A percentile compares a stretch with the other conserved stretches of the same genome.
Evolutionary conservation across 2,113 vertebrate genomes (phyloP).

Genomic region (Delphinus delphis): DNA sequence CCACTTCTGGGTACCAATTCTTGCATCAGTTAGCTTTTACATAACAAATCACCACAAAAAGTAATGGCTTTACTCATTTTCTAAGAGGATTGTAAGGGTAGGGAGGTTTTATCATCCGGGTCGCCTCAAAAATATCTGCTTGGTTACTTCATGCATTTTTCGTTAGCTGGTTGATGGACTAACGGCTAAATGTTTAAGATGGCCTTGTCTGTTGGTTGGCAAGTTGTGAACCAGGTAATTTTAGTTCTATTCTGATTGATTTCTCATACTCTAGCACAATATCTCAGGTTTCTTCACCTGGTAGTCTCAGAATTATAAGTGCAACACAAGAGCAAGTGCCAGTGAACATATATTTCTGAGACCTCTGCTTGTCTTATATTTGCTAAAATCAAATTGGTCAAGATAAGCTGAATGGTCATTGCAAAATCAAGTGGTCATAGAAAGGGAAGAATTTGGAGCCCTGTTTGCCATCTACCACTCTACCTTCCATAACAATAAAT

Average conservation of each 20-base stretch:
- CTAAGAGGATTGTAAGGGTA: neutral
- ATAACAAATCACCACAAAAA: neutral
- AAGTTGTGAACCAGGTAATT: neutral
- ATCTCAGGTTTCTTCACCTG: neutral
- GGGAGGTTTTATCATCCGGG: neutral
- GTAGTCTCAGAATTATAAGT: neutral
- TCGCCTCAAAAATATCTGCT: accelerated
- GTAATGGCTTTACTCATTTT: neutral
- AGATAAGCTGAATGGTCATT: neutral
- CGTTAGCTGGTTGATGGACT: neutral
- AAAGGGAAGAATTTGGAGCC: neutral
- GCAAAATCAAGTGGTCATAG: neutral
- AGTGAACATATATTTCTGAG: neutral
- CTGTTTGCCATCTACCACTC: neutral
- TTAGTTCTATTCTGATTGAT: neutral
- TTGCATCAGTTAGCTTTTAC: neutral
- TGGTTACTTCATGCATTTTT: neutral
- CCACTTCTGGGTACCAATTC: neutral
- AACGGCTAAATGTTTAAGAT: neutral
- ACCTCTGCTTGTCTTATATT: neutral
- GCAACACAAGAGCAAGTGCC: neutral
- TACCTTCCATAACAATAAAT: neutral
- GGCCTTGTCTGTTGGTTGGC: neutral
- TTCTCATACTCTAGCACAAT: neutral
- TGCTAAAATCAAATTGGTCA: neutral